Conservation (phyloP, 1,140 invertebrate genomes). For the Drosophila insularis region DNA sequence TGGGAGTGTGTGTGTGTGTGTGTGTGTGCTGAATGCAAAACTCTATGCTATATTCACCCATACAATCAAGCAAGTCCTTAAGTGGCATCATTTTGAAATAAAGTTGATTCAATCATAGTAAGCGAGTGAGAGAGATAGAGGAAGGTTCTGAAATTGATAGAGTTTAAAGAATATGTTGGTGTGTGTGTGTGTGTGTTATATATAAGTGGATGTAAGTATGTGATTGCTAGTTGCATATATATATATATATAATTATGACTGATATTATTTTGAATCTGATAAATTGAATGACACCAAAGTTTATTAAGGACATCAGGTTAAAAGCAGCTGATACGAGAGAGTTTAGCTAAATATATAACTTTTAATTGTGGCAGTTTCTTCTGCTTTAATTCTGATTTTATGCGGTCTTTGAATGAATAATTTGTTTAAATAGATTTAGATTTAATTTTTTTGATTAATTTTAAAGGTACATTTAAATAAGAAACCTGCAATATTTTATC, state of each 20-base stretch:
- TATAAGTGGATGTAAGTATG: conserved; percentile 41
- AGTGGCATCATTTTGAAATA: conserved; percentile 82
- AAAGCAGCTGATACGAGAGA: too few relatives aligned
- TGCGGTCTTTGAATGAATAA: too few relatives aligned
- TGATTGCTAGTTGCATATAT: conserved; percentile 3
- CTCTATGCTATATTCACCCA: conserved; percentile 27
- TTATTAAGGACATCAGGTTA: too few relatives aligned
- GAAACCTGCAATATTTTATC: too few relatives aligned
- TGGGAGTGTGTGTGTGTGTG: conserved; percentile 19
- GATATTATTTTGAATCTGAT: too few relatives aligned
- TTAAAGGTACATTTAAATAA: too few relatives aligned
- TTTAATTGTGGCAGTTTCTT: too few relatives aligned
- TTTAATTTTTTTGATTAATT: too few relatives aligned
- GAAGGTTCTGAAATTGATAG: conserved; percentile 40
- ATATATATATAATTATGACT: neutral
- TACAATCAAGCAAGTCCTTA: conserved; percentile 33
- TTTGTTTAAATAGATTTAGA: too few relatives aligned
- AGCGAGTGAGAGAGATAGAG: neutral
- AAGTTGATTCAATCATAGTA: conserved; percentile 78
- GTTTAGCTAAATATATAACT: too few relatives aligned
- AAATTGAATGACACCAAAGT: too few relatives aligned
- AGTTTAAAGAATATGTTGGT: conserved; percentile 19
- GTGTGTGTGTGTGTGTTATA: conserved; percentile 25
- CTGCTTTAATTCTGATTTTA: too few relatives aligned
- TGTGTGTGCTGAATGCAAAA: conserved; percentile 48